phyloP scores from a whole-genome alignment of 2,797 vertebrate species.

The Xyrichtys novacula region DNA sequence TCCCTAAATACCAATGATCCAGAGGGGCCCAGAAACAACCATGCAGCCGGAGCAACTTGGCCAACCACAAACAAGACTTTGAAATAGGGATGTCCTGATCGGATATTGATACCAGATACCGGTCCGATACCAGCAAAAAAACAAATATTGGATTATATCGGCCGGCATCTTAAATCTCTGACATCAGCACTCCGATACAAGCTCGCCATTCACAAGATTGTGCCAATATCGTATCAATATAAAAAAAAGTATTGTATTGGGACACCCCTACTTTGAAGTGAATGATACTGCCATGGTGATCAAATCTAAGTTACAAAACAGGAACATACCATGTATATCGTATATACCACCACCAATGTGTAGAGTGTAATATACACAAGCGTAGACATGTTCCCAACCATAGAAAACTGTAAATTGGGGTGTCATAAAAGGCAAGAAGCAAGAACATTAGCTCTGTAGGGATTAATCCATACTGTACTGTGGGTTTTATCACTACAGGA shows the following conservation, averaged over 20 bases:
- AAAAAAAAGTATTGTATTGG: too few relatives aligned
- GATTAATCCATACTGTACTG: conserved; percentile 53
- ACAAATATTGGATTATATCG: too few relatives aligned
- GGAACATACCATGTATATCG: too few relatives aligned
- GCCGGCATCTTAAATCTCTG: too few relatives aligned
- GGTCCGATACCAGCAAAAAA: too few relatives aligned
- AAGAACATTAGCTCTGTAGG: conserved; percentile 22
- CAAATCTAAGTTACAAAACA: not conserved
- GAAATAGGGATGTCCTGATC: too few relatives aligned
- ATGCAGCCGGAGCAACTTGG: not conserved
- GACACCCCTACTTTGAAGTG: too few relatives aligned
- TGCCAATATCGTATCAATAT: too few relatives aligned
- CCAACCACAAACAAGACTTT: not conserved
- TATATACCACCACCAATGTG: not conserved
- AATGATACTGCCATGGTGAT: not conserved
- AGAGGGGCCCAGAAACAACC: not conserved
- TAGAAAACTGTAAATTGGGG: conserved; percentile 10
- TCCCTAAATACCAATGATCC: not conserved
- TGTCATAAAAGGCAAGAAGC: conserved; percentile 2
- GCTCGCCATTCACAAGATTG: too few relatives aligned
- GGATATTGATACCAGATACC: too few relatives aligned
- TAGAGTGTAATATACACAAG: not conserved
- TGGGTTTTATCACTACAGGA: conserved; percentile 42
- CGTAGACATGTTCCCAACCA: conserved; percentile 4
- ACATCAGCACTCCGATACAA: too few relatives aligned